Conservation (phyloP, 2,888 invertebrate genomes). For the Epinotia nisella region DNA sequence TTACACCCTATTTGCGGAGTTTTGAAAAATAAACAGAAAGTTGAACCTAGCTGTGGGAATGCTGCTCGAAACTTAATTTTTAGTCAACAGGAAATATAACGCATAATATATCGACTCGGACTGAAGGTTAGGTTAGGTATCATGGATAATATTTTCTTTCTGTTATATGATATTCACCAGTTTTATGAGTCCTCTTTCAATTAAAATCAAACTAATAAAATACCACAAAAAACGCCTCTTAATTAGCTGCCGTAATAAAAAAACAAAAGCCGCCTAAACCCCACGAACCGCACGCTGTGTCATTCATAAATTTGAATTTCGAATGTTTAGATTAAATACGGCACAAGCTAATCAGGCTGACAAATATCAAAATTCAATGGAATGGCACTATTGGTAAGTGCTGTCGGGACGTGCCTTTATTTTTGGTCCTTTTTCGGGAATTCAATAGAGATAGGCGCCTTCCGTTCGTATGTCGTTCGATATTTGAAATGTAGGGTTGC, state of each 20-base stretch:
- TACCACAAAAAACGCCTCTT: slow-evolving; percentile 39
- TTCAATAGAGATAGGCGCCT: slow-evolving; percentile 83
- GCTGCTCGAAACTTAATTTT: not conserved
- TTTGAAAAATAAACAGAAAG: not conserved
- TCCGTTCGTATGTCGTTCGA: slow-evolving; percentile 73
- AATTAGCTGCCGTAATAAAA: slow-evolving; percentile 49
- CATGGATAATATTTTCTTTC: too few species aligned
- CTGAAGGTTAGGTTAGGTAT: too few species aligned
- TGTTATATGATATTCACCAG: not conserved
- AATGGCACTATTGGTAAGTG: slow-evolving; percentile 71
- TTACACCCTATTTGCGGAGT: not conserved
- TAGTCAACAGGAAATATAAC: not conserved
- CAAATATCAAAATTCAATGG: slow-evolving; percentile 79
- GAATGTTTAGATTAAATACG: slow-evolving; percentile 58
- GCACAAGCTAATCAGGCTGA: slow-evolving; percentile 80
- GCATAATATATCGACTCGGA: too few species aligned
- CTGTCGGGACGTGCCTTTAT: slow-evolving; percentile 68
- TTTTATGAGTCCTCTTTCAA: not conserved
- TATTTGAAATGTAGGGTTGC: slow-evolving; percentile 75
- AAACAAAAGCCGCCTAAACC: slow-evolving; percentile 59
- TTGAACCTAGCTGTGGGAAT: not conserved
- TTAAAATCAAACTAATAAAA: slow-evolving; percentile 21
- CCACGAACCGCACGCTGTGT: slow-evolving; percentile 72
- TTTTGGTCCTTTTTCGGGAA: slow-evolving; percentile 80
- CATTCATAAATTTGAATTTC: slow-evolving; percentile 67